Evolutionary conservation across 1,140 invertebrate species (phyloP).

Genomic region (Conus ventricosus): DNA sequence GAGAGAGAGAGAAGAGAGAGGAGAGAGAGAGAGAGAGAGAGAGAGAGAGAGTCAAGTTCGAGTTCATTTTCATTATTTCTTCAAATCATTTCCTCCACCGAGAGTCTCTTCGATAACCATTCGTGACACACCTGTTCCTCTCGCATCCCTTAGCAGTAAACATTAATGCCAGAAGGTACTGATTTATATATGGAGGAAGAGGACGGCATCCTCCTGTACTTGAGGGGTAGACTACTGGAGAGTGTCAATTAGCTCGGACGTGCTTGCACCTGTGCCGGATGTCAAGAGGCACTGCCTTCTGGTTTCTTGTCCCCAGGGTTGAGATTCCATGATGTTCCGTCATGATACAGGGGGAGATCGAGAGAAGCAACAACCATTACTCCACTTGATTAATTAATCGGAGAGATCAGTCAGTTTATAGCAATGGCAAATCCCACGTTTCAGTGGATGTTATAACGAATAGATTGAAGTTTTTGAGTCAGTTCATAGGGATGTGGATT

Average conservation of each 20-base stretch:
- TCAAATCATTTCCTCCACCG: too few species aligned
- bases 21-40: too few species aligned
- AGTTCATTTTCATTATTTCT: too few species aligned
- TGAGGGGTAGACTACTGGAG: background rate
- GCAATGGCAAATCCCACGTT: too few species aligned
- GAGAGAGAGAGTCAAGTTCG: too few species aligned
- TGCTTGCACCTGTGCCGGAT: background rate
- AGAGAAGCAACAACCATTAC: background rate
- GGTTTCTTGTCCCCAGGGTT: background rate
- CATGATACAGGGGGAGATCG: background rate
- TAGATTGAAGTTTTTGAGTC: too few species aligned
- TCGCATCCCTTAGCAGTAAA: background rate
- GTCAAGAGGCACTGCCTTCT: background rate
- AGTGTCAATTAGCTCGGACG: slow-evolving; percentile 15
- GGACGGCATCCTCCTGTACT: slow-evolving; percentile 22
- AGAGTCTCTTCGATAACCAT: too few species aligned
- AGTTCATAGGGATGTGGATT: too few species aligned
- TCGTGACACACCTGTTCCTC: background rate
- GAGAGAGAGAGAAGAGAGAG: too few species aligned
- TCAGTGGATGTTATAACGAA: too few species aligned
- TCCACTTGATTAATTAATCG: background rate
- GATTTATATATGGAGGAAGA: background rate
- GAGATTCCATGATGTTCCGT: background rate
- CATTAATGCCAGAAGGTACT: slow-evolving; percentile 24
- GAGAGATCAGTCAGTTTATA: too few species aligned